A percentile compares a stretch with the other conserved stretches of the same genome.
Evolutionary conservation across 2,113 vertebrate genomes (phyloP).

Genomic region (Leucosticte australis): DNA sequence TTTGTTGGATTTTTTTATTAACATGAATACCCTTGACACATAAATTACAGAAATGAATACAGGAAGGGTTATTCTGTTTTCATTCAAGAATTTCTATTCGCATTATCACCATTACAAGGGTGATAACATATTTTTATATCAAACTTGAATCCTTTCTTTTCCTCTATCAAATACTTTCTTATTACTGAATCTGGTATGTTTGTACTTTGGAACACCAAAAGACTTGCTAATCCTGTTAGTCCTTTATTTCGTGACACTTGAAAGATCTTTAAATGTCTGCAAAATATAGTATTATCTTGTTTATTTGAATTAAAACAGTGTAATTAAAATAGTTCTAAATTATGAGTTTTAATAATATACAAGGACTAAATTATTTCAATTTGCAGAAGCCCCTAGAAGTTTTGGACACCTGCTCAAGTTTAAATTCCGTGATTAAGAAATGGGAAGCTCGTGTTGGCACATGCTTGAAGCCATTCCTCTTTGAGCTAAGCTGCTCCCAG

Average conservation of each 20-base stretch:
- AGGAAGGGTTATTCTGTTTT: neutral
- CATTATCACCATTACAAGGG: neutral
- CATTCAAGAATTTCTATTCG: neutral
- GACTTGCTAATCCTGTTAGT: neutral
- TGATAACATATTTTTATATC: neutral
- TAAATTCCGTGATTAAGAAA: neutral
- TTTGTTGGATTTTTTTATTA: neutral
- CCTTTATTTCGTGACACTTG: neutral
- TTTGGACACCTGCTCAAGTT: neutral
- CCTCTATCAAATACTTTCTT: neutral
- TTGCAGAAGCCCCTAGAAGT: neutral
- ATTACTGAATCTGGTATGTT: conserved; percentile 8
- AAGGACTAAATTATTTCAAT: neutral
- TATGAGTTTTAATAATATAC: neutral
- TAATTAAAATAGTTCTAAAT: neutral
- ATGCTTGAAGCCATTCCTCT: neutral
- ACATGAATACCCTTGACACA: neutral
- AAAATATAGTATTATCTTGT: neutral
- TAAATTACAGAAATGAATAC: neutral
- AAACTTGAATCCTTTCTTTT: neutral
- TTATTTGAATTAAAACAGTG: neutral
- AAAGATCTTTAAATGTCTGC: neutral
- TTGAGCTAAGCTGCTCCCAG: neutral
- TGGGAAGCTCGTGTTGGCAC: neutral
- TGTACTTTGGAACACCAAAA: neutral